Evolutionary conservation across 2,797 vertebrate species (phyloP), one percentile per base, ranked within the genome.

Genomic region (Lithobates pipiens): DNA sequence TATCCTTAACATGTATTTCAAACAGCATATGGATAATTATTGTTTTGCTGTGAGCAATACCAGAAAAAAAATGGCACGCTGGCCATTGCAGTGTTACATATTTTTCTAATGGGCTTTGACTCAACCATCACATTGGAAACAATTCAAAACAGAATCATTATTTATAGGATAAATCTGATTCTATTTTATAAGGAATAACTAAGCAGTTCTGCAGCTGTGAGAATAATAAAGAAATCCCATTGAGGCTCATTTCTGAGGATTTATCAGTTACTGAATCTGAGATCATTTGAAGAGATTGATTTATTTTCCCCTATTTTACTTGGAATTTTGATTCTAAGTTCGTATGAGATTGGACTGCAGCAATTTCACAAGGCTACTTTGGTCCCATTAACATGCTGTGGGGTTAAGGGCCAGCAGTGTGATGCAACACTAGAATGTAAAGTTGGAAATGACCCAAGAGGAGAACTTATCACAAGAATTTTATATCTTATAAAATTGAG

Each of bases 171-270:
- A 68, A 73, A 73, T 78, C 34, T 75, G 65, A 77, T 83, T 50
- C 61, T 69, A 73, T 77, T 44, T 77, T 44, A 18, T 54, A 50
- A 29, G 34, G 63, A 54, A 77, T 25, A 69, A 84, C 65, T 79
- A 73, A 63, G 76, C 70, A 80, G 42, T 80, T 74, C 72, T 85
- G 36, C 75, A 83, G 74, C 74, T 78, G 80, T 63, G 57, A 71
- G 76, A 54, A 67, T 68, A 67, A 68, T 54, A 79, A 72, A 84
- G 68, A 68, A 81, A 80, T 61, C 80, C 54, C 27, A 54, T 10
- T 67, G 50, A 15, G 68, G n/a, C 74, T 86, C 39, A 78, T 77
- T 86, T 13, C 80, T 72, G 50, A 73, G 73, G 61, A 78, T 86
- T 82, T 77, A 74, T 75, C 21, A 76, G 72, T 73, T 73, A 65